phyloP scores from a whole-genome alignment of 2,113 vertebrate species.

The Coracopsis vasa region DNA sequence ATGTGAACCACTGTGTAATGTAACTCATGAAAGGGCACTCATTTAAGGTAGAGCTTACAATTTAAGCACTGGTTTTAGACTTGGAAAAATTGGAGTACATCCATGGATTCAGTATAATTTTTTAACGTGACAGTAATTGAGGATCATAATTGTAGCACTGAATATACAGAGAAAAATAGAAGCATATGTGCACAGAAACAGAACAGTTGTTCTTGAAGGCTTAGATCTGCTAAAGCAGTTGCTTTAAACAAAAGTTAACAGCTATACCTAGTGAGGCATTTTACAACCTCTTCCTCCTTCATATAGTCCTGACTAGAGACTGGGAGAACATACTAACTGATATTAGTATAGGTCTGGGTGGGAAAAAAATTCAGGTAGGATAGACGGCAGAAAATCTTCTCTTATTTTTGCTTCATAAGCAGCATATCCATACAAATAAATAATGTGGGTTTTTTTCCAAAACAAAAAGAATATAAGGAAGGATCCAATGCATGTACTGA shows the following conservation, averaged over 20 bases:
- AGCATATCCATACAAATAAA: conserved; percentile 35
- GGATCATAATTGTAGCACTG: background rate
- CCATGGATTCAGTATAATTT: background rate
- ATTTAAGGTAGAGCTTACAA: background rate
- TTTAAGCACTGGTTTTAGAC: background rate
- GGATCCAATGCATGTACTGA: background rate
- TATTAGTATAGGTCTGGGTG: background rate
- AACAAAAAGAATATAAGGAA: background rate
- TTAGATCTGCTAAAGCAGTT: conserved; percentile 4
- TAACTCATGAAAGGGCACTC: background rate
- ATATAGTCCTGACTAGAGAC: background rate
- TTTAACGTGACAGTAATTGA: background rate
- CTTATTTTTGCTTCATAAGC: conserved; percentile 35
- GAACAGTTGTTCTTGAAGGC: conserved; percentile 2
- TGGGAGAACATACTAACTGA: background rate
- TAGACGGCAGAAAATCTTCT: conserved; percentile 25
- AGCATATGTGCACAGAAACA: background rate
- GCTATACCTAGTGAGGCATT: background rate
- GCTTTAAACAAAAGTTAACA: conserved; percentile 5
- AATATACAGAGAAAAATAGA: conserved; percentile 7
- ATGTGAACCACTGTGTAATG: background rate
- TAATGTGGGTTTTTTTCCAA: accelerated
- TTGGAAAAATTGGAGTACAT: background rate
- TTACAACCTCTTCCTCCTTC: background rate
- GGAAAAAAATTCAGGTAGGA: background rate